Conservation (phyloP, 2,888 invertebrate genomes). For the Pecten maximus region DNA sequence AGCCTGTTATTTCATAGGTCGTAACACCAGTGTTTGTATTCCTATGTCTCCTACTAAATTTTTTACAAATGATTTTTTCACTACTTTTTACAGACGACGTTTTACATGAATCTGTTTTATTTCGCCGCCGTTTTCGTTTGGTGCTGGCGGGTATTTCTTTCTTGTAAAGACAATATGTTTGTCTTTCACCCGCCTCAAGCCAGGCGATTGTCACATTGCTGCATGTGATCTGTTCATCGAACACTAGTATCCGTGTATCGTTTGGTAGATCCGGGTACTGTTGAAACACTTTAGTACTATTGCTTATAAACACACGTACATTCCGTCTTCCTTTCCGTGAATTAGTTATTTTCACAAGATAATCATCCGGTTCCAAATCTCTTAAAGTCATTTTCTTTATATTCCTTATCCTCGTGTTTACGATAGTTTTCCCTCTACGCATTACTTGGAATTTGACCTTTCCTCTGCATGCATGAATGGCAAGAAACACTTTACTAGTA, state of each 20-base stretch:
- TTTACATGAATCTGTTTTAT: slow-evolving; percentile 50
- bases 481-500: slow-evolving; percentile 60
- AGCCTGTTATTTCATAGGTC: slow-evolving; percentile 70
- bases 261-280: slow-evolving; percentile 75
- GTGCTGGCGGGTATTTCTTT: slow-evolving; percentile 64
- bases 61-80: slow-evolving; percentile 64
- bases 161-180: slow-evolving; percentile 80
- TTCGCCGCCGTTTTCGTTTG: slow-evolving; percentile 47
- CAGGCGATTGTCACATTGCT: slow-evolving; percentile 80
- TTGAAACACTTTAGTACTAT: slow-evolving; percentile 61
- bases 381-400: slow-evolving; percentile 65
- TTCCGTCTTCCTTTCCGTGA: slow-evolving; percentile 62
- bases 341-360: slow-evolving; percentile 64
- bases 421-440: slow-evolving; percentile 56
- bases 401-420: slow-evolving; percentile 63
- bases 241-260: slow-evolving; percentile 75
- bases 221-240: slow-evolving; percentile 76
- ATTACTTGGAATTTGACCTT: slow-evolving; percentile 65
- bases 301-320: slow-evolving; percentile 66
- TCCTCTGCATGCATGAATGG: slow-evolving; percentile 67
- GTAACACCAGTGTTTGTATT: slow-evolving; percentile 61
- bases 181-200: slow-evolving; percentile 76
- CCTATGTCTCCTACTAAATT: slow-evolving; percentile 58
- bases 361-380: slow-evolving; percentile 66
- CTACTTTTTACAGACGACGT: slow-evolving; percentile 54